Conservation (phyloP, 2,888 invertebrate species). For the Hirudinaria manillensis region DNA sequence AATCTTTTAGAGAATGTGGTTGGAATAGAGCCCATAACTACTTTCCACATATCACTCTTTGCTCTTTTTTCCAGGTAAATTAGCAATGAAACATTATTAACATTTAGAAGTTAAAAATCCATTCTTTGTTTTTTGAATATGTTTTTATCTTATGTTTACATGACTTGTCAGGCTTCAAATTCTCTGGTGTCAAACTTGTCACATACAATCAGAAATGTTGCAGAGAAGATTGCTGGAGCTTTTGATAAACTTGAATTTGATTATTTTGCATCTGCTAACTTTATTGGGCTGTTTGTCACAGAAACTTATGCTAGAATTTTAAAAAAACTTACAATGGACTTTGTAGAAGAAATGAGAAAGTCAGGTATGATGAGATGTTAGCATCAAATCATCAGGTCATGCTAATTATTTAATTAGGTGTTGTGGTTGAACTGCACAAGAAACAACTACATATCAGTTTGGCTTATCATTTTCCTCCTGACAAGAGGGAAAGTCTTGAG, state of each 20-base stretch:
- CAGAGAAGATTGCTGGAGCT: slow-evolving; percentile 29
- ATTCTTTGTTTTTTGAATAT: neutral
- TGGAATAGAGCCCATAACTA: slow-evolving; percentile 88
- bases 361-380: slow-evolving; percentile 41
- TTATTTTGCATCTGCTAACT: slow-evolving; percentile 77
- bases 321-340: slow-evolving; percentile 71
- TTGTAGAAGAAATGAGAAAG: slow-evolving; percentile 65
- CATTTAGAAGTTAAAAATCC: neutral
- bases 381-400: neutral
- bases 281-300: slow-evolving; percentile 81
- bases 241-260: slow-evolving; percentile 59
- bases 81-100: neutral
- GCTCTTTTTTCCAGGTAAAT: slow-evolving; percentile 67
- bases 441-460: slow-evolving; percentile 80
- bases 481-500: slow-evolving; percentile 68
- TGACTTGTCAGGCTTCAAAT: slow-evolving; percentile 46
- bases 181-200: slow-evolving; percentile 46
- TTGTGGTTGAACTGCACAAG: slow-evolving; percentile 65
- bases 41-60: slow-evolving; percentile 81
- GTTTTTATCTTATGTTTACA: no score
- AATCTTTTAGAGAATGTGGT: slow-evolving; percentile 67
- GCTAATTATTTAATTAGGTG: slow-evolving; percentile 40
- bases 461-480: slow-evolving; percentile 76
- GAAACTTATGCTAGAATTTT: slow-evolving; percentile 75
- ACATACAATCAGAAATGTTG: slow-evolving; percentile 52